These are phyloP conservation scores for Oasisia sp. DNA, from an alignment of 2,888 invertebrate genomes.

Conservation along the genomic window DNA sequence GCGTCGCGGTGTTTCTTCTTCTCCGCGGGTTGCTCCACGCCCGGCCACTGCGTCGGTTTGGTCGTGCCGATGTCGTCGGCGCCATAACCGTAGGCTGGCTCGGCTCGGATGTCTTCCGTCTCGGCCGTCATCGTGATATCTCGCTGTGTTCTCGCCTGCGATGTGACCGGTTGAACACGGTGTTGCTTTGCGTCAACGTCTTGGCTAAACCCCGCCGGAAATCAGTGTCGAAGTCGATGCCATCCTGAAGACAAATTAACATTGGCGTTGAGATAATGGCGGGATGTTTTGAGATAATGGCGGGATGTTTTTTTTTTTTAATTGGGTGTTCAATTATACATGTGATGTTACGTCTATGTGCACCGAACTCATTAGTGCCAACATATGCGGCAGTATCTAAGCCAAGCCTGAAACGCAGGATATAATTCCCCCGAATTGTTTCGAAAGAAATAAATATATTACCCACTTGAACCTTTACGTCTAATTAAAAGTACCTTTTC, in stretches of 20 bases:
- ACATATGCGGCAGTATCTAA: background rate
- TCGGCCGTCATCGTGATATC: constrained; percentile 31
- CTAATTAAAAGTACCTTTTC: too few relatives aligned
- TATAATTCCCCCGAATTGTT: background rate
- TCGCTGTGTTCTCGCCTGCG: background rate
- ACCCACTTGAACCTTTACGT: too few relatives aligned
- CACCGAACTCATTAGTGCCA: background rate
- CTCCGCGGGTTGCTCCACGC: background rate
- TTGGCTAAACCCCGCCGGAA: background rate
- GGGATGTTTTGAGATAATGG: too few relatives aligned
- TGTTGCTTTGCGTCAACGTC: background rate
- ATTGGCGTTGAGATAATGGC: background rate
- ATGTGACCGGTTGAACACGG: background rate
- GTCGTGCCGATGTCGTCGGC: constrained; percentile 30
- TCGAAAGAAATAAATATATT: too few relatives aligned
- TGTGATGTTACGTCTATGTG: background rate
- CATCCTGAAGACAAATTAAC: background rate
- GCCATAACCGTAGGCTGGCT: constrained; percentile 39
- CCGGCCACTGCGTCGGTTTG: constrained; percentile 23
- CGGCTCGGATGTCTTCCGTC: constrained; percentile 33
- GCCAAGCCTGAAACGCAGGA: background rate
- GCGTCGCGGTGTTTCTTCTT: constrained; percentile 20
- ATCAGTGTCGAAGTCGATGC: background rate
- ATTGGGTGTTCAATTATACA: too few relatives aligned
- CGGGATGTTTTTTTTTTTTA: too few relatives aligned